phyloP scores from a whole-genome alignment of 2,888 invertebrate species.

The Noctua fimbriata region DNA sequence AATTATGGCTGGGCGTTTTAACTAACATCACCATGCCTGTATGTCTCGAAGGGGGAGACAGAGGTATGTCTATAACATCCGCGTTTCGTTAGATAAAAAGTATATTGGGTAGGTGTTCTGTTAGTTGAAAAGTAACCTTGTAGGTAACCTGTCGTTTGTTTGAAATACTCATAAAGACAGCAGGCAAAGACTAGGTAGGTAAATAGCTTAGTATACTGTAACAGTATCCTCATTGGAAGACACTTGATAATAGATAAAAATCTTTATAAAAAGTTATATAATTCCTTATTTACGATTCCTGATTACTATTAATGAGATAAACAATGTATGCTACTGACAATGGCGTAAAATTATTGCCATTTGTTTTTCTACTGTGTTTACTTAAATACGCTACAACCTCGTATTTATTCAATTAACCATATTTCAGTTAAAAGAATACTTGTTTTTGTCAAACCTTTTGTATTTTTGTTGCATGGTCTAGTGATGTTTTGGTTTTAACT shows the following conservation, averaged over 20 bases:
- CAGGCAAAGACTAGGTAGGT: no score
- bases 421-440: not conserved
- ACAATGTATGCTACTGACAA: slow-evolving; percentile 38
- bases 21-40: not conserved
- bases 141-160: not conserved
- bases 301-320: slow-evolving; percentile 27
- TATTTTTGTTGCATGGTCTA: not conserved
- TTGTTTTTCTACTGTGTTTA: slow-evolving; percentile 15
- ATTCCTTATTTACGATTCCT: slow-evolving; percentile 30
- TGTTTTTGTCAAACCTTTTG: not conserved
- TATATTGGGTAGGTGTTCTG: not conserved
- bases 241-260: not conserved
- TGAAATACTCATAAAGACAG: not conserved
- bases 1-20: not conserved
- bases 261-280: slow-evolving; percentile 4
- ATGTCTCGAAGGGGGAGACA: not conserved
- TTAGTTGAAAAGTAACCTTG: not conserved
- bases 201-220: not conserved
- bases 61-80: not conserved
- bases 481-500: not conserved
- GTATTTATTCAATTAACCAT: not conserved
- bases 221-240: not conserved
- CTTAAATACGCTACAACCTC: slow-evolving; percentile 1
- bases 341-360: slow-evolving; percentile 28
- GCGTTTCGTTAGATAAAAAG: not conserved